phyloP scores from a whole-genome alignment of 2,113 vertebrate species.

The Leuciscus idus region DNA sequence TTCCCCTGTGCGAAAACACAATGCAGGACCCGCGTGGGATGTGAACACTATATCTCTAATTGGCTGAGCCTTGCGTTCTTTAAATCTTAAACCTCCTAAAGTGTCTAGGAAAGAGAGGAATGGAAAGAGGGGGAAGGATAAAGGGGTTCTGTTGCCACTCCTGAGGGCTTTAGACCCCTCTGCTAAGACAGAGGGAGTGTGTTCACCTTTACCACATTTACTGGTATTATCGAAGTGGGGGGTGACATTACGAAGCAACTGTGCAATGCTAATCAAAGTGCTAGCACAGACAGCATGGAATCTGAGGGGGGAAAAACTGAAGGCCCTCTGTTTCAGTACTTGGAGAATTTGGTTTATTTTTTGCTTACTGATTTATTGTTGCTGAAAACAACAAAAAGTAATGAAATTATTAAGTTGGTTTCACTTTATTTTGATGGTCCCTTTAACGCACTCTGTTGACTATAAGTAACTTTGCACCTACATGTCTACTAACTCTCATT shows the following conservation, averaged over 20 bases:
- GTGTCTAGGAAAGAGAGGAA: neutral
- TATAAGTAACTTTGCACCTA: no score
- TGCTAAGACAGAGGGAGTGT: conserved; percentile 34
- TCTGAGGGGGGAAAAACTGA: neutral
- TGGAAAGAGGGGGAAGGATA: conserved; percentile 36
- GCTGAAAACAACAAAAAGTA: neutral
- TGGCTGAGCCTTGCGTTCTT: conserved; percentile 17
- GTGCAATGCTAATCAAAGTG: conserved; percentile 25
- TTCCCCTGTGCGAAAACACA: conserved; percentile 17
- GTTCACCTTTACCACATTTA: conserved; percentile 41
- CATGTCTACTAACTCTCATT: no score
- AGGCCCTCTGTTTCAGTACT: neutral
- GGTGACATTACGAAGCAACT: conserved; percentile 55
- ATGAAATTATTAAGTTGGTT: neutral
- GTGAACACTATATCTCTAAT: conserved; percentile 38
- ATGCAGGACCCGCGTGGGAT: neutral
- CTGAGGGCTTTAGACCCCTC: neutral
- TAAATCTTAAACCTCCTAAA: conserved; percentile 39
- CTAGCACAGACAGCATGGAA: conserved; percentile 32
- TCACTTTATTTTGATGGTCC: no score
- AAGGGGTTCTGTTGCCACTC: conserved; percentile 50
- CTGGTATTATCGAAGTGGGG: conserved; percentile 34
- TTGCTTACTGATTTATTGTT: neutral
- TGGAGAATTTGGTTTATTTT: neutral
- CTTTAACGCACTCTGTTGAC: no score